Conservation (phyloP, 2,888 invertebrate species). For the Mactromeris polynyma region DNA sequence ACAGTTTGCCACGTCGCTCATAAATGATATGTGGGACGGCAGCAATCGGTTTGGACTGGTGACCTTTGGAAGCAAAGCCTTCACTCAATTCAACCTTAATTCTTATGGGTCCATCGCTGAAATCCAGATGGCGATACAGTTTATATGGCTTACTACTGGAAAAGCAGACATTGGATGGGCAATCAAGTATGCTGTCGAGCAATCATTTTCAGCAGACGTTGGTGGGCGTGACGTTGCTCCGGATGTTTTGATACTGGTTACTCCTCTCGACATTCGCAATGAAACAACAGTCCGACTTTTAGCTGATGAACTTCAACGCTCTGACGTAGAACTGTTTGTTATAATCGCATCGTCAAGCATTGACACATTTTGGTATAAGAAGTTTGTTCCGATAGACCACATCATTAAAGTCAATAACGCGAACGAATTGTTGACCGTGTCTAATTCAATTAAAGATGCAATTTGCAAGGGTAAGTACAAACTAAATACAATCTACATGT, state of each 20-base stretch:
- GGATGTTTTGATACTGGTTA: slow-evolving; percentile 5
- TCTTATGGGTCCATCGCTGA: background rate
- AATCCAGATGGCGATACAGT: background rate
- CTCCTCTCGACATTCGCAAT: background rate
- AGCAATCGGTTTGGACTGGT: slow-evolving; percentile 3
- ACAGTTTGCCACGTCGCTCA: background rate
- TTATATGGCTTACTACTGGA: background rate
- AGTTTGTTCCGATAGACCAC: background rate
- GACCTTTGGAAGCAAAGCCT: background rate
- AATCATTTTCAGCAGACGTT: background rate
- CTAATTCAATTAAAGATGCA: background rate
- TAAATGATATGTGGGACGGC: slow-evolving; percentile 3
- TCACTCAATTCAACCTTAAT: background rate
- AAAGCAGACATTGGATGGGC: slow-evolving; percentile 1
- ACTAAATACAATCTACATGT: too few relatives aligned
- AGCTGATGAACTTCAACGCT: background rate
- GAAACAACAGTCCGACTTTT: background rate
- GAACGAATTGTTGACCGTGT: background rate
- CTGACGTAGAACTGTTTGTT: background rate
- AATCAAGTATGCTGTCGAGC: background rate
- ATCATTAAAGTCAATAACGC: slow-evolving; percentile 11
- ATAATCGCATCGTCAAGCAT: background rate
- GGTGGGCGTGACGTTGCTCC: background rate
- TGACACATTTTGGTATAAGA: slow-evolving; percentile 23
- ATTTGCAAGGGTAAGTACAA: background rate